Base-by-base conservation (phyloP, 1,140 invertebrate genomes). In the Nasonia vitripennis region DNA sequence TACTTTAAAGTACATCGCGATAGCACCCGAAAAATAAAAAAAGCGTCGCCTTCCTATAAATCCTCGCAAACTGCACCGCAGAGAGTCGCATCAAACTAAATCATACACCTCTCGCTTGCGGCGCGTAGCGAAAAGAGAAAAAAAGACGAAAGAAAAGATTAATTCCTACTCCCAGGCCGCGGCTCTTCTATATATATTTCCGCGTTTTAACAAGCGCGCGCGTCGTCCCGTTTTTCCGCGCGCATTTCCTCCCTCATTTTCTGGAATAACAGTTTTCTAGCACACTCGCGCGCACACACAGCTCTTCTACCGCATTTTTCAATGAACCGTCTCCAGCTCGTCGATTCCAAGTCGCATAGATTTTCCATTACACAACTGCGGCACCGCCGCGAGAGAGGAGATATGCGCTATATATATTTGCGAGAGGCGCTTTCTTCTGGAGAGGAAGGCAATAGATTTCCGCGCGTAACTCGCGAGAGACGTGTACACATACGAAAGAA, bases 371-470 rank as follows among this genome's bases (percentile, higher is more conserved):
- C 11, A 1, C 41, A 51, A 2, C 75, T 23, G 2, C 51, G 20
- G 34, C 34, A 5, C 34, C 2, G 34, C 0, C 34, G 34, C 27
- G 27, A 27, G 27, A 34, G 34, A 34, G n/a, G n/a, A n/a, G 11
- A 6, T 77, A 34, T 48, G 20, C 45, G 20, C 9, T 75, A 48
- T 48, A n/a, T 48, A 41, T 78, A 14, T 31, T 55, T 78, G 7
- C 68, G 5, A 34, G 27, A 27, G 27, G 67, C 31, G 78, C 17
- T 71, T 70, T 71, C 78, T 81, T 81, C 20, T 71, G 78, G 37
- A 55, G 51, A 55, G 41, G 41, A 81, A 81, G 23, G 78, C 67
- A 70, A 74, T 81, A 55, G 68, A 81, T 81, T 75, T 75, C n/a
- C 41, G 12, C 34, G 74, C n/a, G 74, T 23, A 77, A 55, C 51